Conservation (phyloP, 2,797 vertebrate genomes). For the Lerista edwardsae region DNA sequence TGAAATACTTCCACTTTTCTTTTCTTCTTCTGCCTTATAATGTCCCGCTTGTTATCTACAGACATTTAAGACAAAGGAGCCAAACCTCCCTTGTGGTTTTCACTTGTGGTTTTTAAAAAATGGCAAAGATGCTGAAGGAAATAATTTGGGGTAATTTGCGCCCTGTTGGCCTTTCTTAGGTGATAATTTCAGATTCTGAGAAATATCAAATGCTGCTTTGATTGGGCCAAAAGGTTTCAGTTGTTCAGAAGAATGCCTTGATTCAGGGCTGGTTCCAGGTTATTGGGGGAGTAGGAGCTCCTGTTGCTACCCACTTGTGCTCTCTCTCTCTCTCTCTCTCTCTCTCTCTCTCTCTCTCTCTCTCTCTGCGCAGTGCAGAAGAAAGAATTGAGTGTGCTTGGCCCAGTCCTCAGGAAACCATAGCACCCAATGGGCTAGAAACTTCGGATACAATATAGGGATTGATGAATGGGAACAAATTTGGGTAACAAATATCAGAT, state of each 20-base stretch:
- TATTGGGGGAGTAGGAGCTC: no score
- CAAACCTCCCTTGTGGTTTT: neutral
- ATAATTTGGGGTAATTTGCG: conserved; percentile 28
- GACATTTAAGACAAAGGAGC: neutral
- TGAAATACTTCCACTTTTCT: neutral
- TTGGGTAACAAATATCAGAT: no score
- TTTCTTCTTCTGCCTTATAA: neutral
- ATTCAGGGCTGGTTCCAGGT: neutral
- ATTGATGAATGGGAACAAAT: no score
- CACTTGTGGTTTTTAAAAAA: neutral
- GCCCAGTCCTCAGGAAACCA: no score
- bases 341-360: no score
- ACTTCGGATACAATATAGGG: no score
- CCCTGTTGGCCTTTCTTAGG: neutral
- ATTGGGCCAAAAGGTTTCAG: neutral
- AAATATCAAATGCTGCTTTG: neutral
- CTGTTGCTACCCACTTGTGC: no score
- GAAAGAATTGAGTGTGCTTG: no score
- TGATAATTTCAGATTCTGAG: neutral
- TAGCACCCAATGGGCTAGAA: no score
- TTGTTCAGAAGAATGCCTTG: neutral
- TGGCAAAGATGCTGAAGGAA: neutral
- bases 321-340: no score
- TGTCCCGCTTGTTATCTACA: neutral
- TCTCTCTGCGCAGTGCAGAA: no score